These are phyloP conservation scores for Neopipo cinnamomea DNA, from an alignment of 2,113 vertebrate species.

Conservation along the genomic window DNA sequence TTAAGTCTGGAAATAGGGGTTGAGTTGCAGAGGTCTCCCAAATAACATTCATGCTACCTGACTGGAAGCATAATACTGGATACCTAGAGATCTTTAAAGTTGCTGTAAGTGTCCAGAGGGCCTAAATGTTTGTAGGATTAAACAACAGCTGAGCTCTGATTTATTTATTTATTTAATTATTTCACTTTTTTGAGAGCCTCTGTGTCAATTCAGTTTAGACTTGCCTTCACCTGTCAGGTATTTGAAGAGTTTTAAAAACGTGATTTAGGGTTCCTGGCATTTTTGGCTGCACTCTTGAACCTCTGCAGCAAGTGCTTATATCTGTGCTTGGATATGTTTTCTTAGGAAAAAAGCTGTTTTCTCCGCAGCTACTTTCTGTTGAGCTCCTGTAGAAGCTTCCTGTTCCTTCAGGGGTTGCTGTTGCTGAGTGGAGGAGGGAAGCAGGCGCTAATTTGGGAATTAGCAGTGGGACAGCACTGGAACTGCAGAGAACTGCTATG, in stretches of 20 bases:
- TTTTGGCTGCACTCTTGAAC: background rate
- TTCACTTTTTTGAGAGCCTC: background rate
- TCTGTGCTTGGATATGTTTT: background rate
- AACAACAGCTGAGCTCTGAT: background rate
- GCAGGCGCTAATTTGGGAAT: background rate
- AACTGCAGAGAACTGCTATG: accelerated
- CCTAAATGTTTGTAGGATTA: background rate
- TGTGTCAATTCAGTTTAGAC: background rate
- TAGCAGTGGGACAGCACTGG: background rate
- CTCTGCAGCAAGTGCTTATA: background rate
- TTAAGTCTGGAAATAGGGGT: accelerated
- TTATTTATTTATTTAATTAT: background rate
- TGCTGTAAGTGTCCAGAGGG: background rate
- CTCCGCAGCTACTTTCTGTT: background rate
- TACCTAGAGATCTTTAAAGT: background rate
- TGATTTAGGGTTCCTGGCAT: background rate
- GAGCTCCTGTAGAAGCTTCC: background rate
- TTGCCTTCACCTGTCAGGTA: background rate
- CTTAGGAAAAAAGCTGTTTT: background rate
- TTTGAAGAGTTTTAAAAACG: background rate
- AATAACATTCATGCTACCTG: background rate
- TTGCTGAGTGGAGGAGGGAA: accelerated
- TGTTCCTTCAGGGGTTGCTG: background rate
- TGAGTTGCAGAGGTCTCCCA: background rate
- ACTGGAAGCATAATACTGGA: background rate